Percentiles rank a stretch among this genome's conserved stretches.
Conservation (phyloP, 2,888 invertebrate species). For the Synergus itoensis region DNA sequence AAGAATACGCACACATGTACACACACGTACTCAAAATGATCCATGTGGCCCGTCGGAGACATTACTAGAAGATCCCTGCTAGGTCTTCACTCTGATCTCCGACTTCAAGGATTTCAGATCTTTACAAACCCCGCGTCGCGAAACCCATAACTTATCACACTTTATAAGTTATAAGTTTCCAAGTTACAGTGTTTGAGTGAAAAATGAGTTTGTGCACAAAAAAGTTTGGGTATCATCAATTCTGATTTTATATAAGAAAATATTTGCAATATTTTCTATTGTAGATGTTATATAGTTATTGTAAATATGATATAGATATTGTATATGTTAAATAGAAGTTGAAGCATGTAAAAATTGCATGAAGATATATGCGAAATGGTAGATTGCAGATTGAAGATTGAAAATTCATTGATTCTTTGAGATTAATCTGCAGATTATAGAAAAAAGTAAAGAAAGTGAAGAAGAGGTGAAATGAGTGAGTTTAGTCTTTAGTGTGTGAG, state of each 20-base stretch:
- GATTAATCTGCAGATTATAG: too few relatives aligned
- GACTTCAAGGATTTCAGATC: slow-evolving; percentile 68
- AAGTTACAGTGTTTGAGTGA: neutral
- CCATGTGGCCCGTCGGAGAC: slow-evolving; percentile 61
- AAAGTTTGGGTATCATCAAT: too few relatives aligned
- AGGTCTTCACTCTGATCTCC: slow-evolving; percentile 72
- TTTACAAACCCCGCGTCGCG: slow-evolving; percentile 44
- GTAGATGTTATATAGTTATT: too few relatives aligned
- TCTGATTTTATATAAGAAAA: too few relatives aligned
- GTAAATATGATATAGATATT: too few relatives aligned
- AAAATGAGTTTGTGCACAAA: neutral
- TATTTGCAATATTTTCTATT: too few relatives aligned
- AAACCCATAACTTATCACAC: neutral
- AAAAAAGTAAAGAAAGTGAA: neutral
- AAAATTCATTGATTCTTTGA: neutral
- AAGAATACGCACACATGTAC: slow-evolving; percentile 16
- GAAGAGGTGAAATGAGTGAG: neutral
- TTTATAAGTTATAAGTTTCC: neutral
- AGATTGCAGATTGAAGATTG: neutral
- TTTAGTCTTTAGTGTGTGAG: neutral
- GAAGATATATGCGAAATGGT: neutral
- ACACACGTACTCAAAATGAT: slow-evolving; percentile 55
- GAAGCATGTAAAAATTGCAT: neutral
- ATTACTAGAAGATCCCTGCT: slow-evolving; percentile 59
- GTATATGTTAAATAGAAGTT: too few relatives aligned